Evolutionary conservation across 2,888 invertebrate species (phyloP).

Genomic region (Lycocerus yunnanus): DNA sequence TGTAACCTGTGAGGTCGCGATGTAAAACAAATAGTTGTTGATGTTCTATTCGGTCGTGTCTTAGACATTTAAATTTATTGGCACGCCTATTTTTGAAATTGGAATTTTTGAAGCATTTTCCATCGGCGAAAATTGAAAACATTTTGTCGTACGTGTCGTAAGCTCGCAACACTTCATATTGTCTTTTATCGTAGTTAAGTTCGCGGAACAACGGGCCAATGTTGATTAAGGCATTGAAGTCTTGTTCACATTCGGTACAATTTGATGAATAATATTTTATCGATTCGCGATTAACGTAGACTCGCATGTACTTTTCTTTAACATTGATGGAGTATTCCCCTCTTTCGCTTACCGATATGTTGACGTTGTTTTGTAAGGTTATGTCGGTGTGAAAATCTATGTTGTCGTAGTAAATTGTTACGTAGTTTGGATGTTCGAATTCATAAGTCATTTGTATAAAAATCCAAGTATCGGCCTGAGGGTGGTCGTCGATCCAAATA

Average conservation of each 20-base stretch:
- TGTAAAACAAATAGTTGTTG: slow-evolving; percentile 12
- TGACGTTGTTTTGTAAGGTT: neutral
- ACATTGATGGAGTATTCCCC: neutral
- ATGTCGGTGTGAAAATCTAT: neutral
- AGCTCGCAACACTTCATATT: neutral
- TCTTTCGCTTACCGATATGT: neutral
- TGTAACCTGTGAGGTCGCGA: slow-evolving; percentile 8
- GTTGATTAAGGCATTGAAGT: neutral
- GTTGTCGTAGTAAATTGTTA: slow-evolving; percentile 7
- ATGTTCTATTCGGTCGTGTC: neutral
- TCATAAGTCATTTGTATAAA: slow-evolving; percentile 18
- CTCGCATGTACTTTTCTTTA: neutral
- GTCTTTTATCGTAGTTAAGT: neutral
- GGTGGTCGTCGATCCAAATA: neutral
- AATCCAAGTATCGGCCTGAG: slow-evolving; percentile 3
- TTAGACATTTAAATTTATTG: slow-evolving; percentile 3
- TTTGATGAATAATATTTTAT: neutral
- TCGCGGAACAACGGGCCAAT: slow-evolving; percentile 5
- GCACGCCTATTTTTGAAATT: neutral
- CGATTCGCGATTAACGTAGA: neutral
- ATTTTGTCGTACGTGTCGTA: slow-evolving; percentile 15
- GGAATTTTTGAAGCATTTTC: slow-evolving; percentile 5
- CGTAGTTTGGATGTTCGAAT: slow-evolving; percentile 31
- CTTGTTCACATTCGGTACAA: slow-evolving; percentile 5
- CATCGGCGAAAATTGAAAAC: slow-evolving; percentile 7